These are phyloP conservation scores for Spodoptera litura DNA, from an alignment of 1,140 invertebrate genomes.

Conservation along the genomic window DNA sequence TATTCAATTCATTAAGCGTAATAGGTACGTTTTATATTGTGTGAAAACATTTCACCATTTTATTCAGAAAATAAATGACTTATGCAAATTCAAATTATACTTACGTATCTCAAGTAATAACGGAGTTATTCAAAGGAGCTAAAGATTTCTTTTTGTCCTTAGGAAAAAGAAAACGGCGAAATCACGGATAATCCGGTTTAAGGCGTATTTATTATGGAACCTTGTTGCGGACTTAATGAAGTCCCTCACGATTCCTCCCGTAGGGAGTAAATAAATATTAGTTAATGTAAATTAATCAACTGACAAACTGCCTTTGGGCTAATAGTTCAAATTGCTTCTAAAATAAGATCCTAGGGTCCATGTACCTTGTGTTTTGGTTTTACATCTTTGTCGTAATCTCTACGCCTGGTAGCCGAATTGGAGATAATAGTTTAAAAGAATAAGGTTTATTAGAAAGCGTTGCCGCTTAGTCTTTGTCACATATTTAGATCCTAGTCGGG, in stretches of 20 bases:
- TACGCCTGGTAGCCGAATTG: too few relatives aligned
- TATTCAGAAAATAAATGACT: neutral
- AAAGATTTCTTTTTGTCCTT: neutral
- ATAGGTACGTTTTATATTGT: too few relatives aligned
- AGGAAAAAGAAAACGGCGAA: slow-evolving; percentile 13
- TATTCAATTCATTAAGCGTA: too few relatives aligned
- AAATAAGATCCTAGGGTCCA: too few relatives aligned
- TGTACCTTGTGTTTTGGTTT: too few relatives aligned
- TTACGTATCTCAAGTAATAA: slow-evolving; percentile 11
- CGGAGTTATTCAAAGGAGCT: slow-evolving; percentile 13
- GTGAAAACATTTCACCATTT: neutral
- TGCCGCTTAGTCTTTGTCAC: too few relatives aligned
- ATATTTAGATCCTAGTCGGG: too few relatives aligned
- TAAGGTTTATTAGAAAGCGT: too few relatives aligned
- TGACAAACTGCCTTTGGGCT: neutral
- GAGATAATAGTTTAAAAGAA: too few relatives aligned
- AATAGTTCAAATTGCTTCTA: too few relatives aligned
- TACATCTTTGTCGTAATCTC: too few relatives aligned
- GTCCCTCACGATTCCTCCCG: neutral
- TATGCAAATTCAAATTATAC: slow-evolving; percentile 2
- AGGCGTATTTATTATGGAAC: slow-evolving; percentile 25
- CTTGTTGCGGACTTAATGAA: neutral
- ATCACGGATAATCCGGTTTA: slow-evolving; percentile 22
- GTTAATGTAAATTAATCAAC: neutral
- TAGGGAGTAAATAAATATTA: neutral